Evolutionary conservation across 1,140 invertebrate species (phyloP).

Genomic region (Neoseiulus cucumeris): DNA sequence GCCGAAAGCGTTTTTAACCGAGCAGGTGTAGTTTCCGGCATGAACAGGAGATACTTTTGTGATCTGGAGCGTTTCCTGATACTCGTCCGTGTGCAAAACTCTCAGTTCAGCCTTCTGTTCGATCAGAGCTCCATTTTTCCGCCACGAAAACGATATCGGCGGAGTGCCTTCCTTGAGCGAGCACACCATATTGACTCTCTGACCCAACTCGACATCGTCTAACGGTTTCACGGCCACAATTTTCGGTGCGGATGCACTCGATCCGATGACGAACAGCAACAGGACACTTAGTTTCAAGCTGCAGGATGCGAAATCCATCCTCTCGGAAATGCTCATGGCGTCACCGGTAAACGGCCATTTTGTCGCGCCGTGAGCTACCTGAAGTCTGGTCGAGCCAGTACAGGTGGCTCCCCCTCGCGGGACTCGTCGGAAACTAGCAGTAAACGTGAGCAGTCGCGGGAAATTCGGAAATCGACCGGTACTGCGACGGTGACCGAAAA

Average conservation of each 20-base stretch:
- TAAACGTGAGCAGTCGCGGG: too few relatives aligned
- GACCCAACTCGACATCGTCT: constrained; percentile 11
- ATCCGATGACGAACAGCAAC: too few relatives aligned
- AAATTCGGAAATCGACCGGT: too few relatives aligned
- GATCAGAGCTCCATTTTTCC: constrained; percentile 23
- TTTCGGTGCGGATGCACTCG: background rate
- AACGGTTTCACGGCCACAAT: background rate
- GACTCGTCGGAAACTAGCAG: too few relatives aligned
- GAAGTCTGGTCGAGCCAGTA: too few relatives aligned
- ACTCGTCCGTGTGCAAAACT: constrained; percentile 12
- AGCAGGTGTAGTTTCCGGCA: constrained; percentile 51
- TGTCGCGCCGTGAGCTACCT: too few relatives aligned
- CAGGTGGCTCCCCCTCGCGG: too few relatives aligned
- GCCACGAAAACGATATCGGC: constrained; percentile 20
- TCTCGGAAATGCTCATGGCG: too few relatives aligned
- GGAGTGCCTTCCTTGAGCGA: constrained; percentile 27
- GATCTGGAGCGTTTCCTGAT: constrained; percentile 24
- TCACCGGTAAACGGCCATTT: too few relatives aligned
- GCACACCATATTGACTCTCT: constrained; percentile 26
- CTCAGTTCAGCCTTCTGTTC: constrained; percentile 7
- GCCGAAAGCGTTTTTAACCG: constrained; percentile 44
- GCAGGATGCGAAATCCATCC: too few relatives aligned
- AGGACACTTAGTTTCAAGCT: too few relatives aligned
- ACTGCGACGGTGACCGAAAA: too few relatives aligned
- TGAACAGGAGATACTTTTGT: constrained; percentile 30